Conservation (phyloP, 1,140 invertebrate genomes). For the Drosophila oshimai region DNA sequence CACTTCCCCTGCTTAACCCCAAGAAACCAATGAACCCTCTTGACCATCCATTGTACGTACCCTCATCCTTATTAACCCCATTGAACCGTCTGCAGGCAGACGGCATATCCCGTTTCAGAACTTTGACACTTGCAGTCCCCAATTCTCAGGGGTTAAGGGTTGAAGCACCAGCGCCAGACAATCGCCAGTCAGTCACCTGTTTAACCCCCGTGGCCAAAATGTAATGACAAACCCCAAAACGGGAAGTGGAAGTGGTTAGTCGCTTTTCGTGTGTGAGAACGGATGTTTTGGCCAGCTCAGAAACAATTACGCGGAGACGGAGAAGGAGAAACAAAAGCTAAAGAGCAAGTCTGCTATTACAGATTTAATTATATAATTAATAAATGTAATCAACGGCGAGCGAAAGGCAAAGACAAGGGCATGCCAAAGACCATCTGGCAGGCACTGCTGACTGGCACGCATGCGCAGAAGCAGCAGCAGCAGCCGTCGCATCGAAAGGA, state of each 20-base stretch:
- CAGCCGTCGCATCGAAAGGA: slow-evolving; percentile 44
- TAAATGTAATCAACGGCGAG: slow-evolving; percentile 73
- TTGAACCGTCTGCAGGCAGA: slow-evolving; percentile 3
- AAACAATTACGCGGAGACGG: slow-evolving; percentile 72
- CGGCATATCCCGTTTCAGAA: slow-evolving; percentile 32
- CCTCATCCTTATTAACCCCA: slow-evolving; percentile 23
- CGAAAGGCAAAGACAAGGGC: slow-evolving; percentile 11
- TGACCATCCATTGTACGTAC: slow-evolving; percentile 23
- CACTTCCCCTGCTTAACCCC: slow-evolving; percentile 1
- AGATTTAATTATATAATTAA: slow-evolving; percentile 81
- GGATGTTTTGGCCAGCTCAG: slow-evolving; percentile 57
- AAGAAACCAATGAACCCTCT: slow-evolving; percentile 4
- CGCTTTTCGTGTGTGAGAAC: slow-evolving; percentile 54
- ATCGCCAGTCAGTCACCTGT: slow-evolving; percentile 26
- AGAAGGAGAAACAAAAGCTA: slow-evolving; percentile 41
- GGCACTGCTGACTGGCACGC: slow-evolving; percentile 52
- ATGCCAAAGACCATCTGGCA: slow-evolving; percentile 51
- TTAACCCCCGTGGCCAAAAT: slow-evolving; percentile 2
- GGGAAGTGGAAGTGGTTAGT: slow-evolving; percentile 75
- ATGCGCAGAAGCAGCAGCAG: slow-evolving; percentile 61
- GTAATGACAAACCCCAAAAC: slow-evolving; percentile 41
- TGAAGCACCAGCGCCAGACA: slow-evolving; percentile 27
- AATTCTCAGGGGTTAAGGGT: slow-evolving; percentile 45
- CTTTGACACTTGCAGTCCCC: slow-evolving; percentile 26
- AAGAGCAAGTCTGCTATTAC: slow-evolving; percentile 58